Conservation (phyloP, 1,140 invertebrate genomes). For the Drosophila navojoa region DNA sequence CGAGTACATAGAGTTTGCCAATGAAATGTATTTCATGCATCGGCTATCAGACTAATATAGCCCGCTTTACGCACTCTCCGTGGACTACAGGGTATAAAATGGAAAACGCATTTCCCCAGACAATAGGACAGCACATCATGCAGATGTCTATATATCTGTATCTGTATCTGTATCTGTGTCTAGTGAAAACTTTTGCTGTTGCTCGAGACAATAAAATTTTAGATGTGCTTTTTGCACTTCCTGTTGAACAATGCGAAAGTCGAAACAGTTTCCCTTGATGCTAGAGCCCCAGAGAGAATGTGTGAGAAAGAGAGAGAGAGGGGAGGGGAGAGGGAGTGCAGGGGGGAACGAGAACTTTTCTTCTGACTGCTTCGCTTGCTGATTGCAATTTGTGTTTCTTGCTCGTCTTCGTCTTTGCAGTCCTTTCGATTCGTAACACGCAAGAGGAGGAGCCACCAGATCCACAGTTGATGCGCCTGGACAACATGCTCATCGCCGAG, state of each 20-base stretch:
- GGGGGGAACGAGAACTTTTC: constrained; percentile 24
- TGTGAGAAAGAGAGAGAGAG: neutral
- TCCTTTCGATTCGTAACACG: constrained; percentile 96
- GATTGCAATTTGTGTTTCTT: neutral
- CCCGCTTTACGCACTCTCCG: neutral
- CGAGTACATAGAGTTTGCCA: too few relatives aligned
- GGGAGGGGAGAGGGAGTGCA: neutral
- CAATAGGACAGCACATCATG: constrained; percentile 42
- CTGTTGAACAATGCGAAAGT: neutral
- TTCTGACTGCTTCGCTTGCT: neutral
- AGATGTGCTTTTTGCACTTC: constrained; percentile 27
- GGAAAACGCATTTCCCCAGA: constrained; percentile 54
- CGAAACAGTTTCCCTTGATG: too few relatives aligned
- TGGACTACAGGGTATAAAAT: neutral
- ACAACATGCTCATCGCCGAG: constrained; percentile 99
- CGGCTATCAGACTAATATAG: neutral
- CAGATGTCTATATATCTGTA: constrained; percentile 7
- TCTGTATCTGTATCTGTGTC: constrained; percentile 9
- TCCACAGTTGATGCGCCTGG: constrained; percentile 98
- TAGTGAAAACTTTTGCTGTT: constrained; percentile 29
- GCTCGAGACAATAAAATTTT: constrained; percentile 51
- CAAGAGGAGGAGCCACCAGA: constrained; percentile 99
- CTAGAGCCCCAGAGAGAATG: neutral
- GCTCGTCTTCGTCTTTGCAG: constrained; percentile 85
- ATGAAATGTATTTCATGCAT: neutral